Evolutionary conservation across 1,140 invertebrate genomes (phyloP), one percentile per base, ranked within the genome.

Genomic region (Telenomus remus): DNA sequence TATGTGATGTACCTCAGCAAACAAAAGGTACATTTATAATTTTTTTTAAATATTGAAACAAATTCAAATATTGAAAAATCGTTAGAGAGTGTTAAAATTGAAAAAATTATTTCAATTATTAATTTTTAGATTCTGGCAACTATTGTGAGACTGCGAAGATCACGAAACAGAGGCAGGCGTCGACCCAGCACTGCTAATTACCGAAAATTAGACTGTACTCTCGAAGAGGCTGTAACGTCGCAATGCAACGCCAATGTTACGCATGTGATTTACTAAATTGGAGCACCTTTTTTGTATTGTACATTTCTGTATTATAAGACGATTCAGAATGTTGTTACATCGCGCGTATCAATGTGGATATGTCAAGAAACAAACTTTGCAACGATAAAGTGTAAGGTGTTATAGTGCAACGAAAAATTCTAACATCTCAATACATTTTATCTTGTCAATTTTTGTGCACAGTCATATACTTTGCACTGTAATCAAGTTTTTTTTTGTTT

Each of bases 1-100:
- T 93, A 92, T 82, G 82, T 93, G 34, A 86, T 89, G 72, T 93
- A 92, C 83, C 91, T 92, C 76, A 92, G 93, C 74, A 92, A 92
- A 80, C 91, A 93, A 82, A 93, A 92, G 89, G 92, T 50, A 42
- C 9, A 42, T 50, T 13, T 48, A 27, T 35, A 42, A 42, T 12
- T 4, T 54, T 55, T 43, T 57, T 34, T 53, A 43, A 42, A 11
- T 34, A 34, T 49, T 57, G 12, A 19, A 12, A 48, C 19, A 47
- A 54, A 35, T 44, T 47, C n/a, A n/a, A n/a, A n/a, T n/a, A n/a
- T n/a, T n/a, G n/a, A n/a, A n/a, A n/a, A n/a, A n/a, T n/a, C n/a
- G n/a, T n/a, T n/a, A n/a, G n/a, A n/a, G n/a, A n/a, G n/a, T n/a
- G n/a, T n/a, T n/a, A n/a, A n/a, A n/a, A n/a, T 51, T 59, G 16